Percentiles rank a stretch among this genome's conserved stretches.
phyloP scores from a whole-genome alignment of 2,888 invertebrate genomes.

The Theristus sp. region DNA sequence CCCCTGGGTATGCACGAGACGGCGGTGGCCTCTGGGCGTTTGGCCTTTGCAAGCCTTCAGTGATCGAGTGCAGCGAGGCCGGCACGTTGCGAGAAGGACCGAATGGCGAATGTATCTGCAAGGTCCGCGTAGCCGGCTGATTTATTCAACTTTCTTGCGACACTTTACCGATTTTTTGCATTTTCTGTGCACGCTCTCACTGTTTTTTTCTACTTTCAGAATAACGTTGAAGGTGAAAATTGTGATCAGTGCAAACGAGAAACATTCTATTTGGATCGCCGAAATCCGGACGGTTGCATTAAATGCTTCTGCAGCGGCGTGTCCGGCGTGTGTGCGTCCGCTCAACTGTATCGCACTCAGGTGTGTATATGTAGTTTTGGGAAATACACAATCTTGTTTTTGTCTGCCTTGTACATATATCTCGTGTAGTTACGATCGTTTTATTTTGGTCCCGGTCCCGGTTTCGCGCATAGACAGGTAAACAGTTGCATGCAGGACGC shows the following conservation, averaged over 20 bases:
- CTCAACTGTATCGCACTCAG: slow-evolving; percentile 50
- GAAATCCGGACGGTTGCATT: slow-evolving; percentile 69
- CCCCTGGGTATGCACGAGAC: slow-evolving; percentile 54
- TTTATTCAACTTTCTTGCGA: no score
- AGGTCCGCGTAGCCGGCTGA: no score
- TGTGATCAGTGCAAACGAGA: slow-evolving; percentile 69
- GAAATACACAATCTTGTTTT: slow-evolving; percentile 50
- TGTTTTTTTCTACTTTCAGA: slow-evolving; percentile 36
- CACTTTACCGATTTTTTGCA: no score
- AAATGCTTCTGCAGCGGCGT: slow-evolving; percentile 88
- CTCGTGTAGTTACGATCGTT: slow-evolving; percentile 21
- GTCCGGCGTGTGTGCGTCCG: slow-evolving; percentile 56
- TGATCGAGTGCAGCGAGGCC: background rate
- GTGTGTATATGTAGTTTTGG: slow-evolving; percentile 50
- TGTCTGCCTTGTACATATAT: slow-evolving; percentile 51
- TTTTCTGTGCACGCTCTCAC: no score
- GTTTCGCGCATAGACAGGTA: no score
- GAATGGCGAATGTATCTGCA: slow-evolving; percentile 44
- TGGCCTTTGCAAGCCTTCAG: slow-evolving; percentile 29
- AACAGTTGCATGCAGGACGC: no score
- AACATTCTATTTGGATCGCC: slow-evolving; percentile 59
- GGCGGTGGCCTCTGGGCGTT: slow-evolving; percentile 54
- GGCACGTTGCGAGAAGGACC: background rate
- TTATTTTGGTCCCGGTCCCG: background rate
- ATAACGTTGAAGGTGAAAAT: slow-evolving; percentile 38